Evolutionary conservation across 2,888 invertebrate species (phyloP), one percentile per base, ranked within the genome.

Genomic region (Hemistola chrysoprasaria): DNA sequence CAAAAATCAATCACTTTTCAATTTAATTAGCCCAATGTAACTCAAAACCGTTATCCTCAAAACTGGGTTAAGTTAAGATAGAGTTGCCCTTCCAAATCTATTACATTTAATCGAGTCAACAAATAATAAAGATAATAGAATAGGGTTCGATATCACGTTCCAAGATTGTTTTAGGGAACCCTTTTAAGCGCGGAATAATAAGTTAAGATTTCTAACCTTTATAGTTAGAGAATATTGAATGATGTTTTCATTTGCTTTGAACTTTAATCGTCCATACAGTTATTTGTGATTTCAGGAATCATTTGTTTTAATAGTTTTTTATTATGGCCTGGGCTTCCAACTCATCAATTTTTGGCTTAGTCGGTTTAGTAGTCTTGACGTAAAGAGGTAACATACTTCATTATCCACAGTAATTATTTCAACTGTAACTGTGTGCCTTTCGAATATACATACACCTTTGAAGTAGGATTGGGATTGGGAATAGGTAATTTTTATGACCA

Each of bases 41-140:
- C 9, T 28, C 24, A n/a, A 29, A 32, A 22, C 28, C 41, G 30
- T 22, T 11, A 40, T 30, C 25, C 16, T 27, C 27, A 24, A 34
- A 33, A 38, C 34, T 21, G 34, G 34, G 34, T 39, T 31, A 34
- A 44, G 34, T 39, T 31, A 34, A 44, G 38, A 44, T 44, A 44
- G 38, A 34, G 43, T 38, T 36, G 23, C 40, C 41, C 40, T 37
- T 36, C 24, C 33, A 31, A 51, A 45, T 51, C 46, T 38, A 47
- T 47, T 42, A 40, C 34, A 38, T 39, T 47, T 48, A 48, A 48
- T 51, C 51, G 51, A 46, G 40, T 45, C 45, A 40, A 45, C 40
- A 51, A 48, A 51, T 48, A 51, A 51, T 48, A 48, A 43, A 46
- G 40, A 41, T 48, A 51, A 51, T 51, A 51, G 48, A 46, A 48